Base-by-base conservation (phyloP, 2,888 invertebrate genomes). In the Ophraella communa region DNA sequence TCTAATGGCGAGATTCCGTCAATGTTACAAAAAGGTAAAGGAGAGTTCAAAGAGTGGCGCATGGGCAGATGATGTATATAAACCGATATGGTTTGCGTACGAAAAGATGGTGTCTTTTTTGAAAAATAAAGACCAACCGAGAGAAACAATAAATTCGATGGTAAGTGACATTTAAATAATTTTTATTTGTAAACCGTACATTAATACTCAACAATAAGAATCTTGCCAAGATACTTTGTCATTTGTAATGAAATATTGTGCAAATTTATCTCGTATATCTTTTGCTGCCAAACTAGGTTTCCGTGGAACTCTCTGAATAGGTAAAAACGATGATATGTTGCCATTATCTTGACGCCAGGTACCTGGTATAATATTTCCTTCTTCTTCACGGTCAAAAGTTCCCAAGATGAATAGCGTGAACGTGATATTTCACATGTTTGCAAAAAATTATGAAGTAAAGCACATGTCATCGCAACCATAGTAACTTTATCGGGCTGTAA, bases 1-100 rank as follows among this genome's bases (percentile, higher is more conserved):
- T 23, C 17, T 42, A 17, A 51, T 85, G 84, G 84, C 30, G n/a
- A 18, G 47, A 4, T 57, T 47, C 11, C 10, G 57, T n/a, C 2
- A 0, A 30, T 20, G 45, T 5, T 21, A 10, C 4, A n/a, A 18
- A 10, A 57, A 57, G 47, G 47, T 57, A 3, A 47, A 20, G 7
- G 17, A 18, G 30, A 24, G 18, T 17, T 21, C 14, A 27, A 49
- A 27, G 47, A 61, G 52, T 17, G 60, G 60, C 8, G 2, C 39
- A 8, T 42, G 52, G 14, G 27, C 42, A 10, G 30, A 42, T 14
- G 33, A 61, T 7, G 24, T 54, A 24, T 54, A 23, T 21, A 47
- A 61, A 21, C 24, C 61, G n/a, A 45, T 8, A 3, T 27, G 60
- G 60, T 60, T 60, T 24, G 44, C 52, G 3, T 60, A 42, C 10